Base-by-base conservation (phyloP, 2,888 invertebrate genomes). In the Theodoxus fluviatilis region DNA sequence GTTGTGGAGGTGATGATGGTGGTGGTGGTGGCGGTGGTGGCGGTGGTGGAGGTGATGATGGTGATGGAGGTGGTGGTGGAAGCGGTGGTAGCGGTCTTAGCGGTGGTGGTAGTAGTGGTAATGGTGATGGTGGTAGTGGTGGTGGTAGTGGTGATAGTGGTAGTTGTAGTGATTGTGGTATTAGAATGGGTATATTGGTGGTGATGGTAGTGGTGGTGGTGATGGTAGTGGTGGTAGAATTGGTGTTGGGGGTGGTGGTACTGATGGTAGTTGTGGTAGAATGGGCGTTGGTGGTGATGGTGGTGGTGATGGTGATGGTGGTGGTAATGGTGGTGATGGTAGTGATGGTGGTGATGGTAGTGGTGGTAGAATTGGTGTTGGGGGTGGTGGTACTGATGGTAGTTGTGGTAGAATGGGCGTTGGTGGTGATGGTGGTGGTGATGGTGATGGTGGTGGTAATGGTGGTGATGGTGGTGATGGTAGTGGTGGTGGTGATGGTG, bases 401-500 rank as follows among this genome's bases (percentile, higher is more conserved):
- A 22, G 22, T 57, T 9, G 22, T 57, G 57, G 22, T 57, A 22
- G 49, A 61, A 52, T 18, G 59, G 67, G 67, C 55, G 67, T 15
- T 66, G 67, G 52, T 66, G 67, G 52, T 66, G 67, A 35, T 66
- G 67, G 52, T 66, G 67, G 67, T 66, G 67, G 52, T 66, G 67
- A 52, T 66, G 67, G 52, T 66, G 67, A 35, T 66, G 67, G 28
- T 66, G 67, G 52, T 66, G 67, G 52, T 66, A 52, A 35, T 66
- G 67, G 52, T 66, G 49, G 52, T 66, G 49, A 52, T 66, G 49
- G 28, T 66, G 49, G 52, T 66, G 49, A 35, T 66, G 49, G 52
- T 66, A 28, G 52, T 66, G 49, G 28, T 66, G 67, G 57, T 57
- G 28, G 22, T 57, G 57, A 25, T 57, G 57, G 22, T 57, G 57